Evolutionary conservation across 2,797 vertebrate genomes (phyloP).

Genomic region (Hemibagrus guttatus): DNA sequence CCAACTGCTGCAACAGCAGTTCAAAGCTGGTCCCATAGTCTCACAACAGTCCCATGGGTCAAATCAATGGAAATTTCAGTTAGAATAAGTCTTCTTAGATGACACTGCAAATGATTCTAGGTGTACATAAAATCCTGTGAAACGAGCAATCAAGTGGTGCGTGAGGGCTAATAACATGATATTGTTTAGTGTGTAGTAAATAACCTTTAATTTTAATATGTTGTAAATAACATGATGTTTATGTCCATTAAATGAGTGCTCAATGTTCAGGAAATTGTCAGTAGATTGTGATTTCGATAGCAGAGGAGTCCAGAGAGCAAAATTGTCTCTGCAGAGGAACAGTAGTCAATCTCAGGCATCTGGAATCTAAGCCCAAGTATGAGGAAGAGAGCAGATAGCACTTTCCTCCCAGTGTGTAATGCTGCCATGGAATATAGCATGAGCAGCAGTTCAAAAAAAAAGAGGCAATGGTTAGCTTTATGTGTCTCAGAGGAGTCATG

Average conservation of each 20-base stretch:
- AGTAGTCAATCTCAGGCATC: background rate
- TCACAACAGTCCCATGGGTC: too few relatives aligned
- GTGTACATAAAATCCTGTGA: background rate
- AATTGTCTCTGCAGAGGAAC: background rate
- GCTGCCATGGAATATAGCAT: background rate
- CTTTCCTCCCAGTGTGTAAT: conserved; percentile 25
- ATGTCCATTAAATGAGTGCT: background rate
- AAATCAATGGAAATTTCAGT: background rate
- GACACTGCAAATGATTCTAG: background rate
- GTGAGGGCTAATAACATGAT: background rate
- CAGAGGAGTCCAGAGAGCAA: background rate
- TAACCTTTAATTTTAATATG: background rate
- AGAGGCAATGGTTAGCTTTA: background rate
- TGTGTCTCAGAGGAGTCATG: too few relatives aligned
- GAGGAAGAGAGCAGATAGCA: background rate
- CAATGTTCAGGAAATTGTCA: background rate
- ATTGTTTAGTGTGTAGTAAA: too few relatives aligned
- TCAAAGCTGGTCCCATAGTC: too few relatives aligned
- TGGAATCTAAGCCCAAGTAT: background rate
- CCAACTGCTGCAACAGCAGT: too few relatives aligned
- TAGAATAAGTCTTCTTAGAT: background rate
- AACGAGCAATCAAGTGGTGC: background rate
- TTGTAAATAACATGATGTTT: background rate
- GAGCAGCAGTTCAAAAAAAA: background rate
- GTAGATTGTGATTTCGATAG: background rate